Evolutionary conservation across 2,113 vertebrate species (phyloP), one percentile per base, ranked within the genome.

Genomic region (Oceanodroma tethys): DNA sequence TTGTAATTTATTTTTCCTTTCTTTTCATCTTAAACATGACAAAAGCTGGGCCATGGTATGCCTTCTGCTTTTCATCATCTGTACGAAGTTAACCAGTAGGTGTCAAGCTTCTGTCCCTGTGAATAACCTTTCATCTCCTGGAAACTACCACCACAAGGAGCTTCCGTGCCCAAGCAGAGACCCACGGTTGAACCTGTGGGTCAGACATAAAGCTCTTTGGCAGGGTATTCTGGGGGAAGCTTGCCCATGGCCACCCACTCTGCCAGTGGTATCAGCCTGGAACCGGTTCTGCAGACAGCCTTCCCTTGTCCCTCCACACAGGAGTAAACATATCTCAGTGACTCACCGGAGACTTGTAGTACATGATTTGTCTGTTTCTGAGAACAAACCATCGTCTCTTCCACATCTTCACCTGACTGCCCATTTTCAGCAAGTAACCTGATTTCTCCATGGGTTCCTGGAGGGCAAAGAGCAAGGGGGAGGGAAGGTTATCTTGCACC

Each of bases 291-390:
- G 52, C 81, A 65, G 43, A 32, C 36, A 75, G 36, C 34, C 26
- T 66, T 80, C 16, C 32, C 22, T 56, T 62, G 15, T 59, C 25
- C 32, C 40, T 90, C 47, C 53, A 55, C 38, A 62, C 10, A 55
- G 34, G 25, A 71, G 25, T 36, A 30, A 62, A 48, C 11, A 19
- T 42, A 65, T 53, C 12, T 17, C 47, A 70, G 29, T 36, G 53
- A 98, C 99, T 99, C 96, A 99, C 99, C 14, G 99, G 99, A 63
- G 99, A 99, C 87, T 99, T 99, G 96, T 99, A 99, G 97, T 99
- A 99, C 91, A 98, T 98, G 82, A 99, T 98, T 86, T 99, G 99
- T 88, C 98, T 98, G 56, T 99, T 99, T 94, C 98, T 98, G 88
- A 99, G 97, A 91, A 99, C 98, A 96, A 99, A 99, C 99, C 99